Evolutionary conservation across 2,797 vertebrate genomes (phyloP).

Genomic region (Sebastolobus alascanus): DNA sequence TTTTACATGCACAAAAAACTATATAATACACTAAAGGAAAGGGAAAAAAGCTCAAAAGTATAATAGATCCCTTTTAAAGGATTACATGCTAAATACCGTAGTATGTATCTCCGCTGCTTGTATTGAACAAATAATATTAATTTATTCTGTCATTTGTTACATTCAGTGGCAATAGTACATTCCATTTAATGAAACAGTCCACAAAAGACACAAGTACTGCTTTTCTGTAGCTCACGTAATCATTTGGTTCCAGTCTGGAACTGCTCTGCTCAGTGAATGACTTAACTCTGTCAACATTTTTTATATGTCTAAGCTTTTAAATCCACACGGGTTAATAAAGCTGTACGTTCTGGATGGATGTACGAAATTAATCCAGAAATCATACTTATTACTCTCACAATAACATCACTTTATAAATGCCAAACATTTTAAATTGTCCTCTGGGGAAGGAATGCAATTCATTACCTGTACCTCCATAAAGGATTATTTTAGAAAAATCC

Average conservation of each 20-base stretch:
- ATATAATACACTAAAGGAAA: too few species aligned
- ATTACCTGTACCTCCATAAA: constrained; percentile 33
- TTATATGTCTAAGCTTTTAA: constrained; percentile 36
- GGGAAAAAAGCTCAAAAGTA: too few species aligned
- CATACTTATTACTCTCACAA: constrained; percentile 19
- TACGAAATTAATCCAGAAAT: constrained; percentile 24
- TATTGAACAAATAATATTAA: background rate
- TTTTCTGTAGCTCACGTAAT: constrained; percentile 15
- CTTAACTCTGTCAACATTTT: constrained; percentile 15
- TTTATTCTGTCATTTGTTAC: background rate
- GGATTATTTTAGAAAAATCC: constrained; percentile 34
- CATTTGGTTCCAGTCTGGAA: constrained; percentile 22
- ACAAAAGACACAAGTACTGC: background rate
- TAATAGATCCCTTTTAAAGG: background rate
- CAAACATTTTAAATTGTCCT: constrained; percentile 7
- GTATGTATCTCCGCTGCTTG: background rate
- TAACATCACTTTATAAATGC: constrained; percentile 28
- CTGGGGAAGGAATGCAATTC: constrained; percentile 23
- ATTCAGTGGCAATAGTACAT: background rate
- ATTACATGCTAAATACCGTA: background rate
- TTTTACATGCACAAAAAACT: too few species aligned
- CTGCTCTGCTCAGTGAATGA: constrained; percentile 16
- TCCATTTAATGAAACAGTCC: background rate
- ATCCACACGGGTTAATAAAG: constrained; percentile 16
- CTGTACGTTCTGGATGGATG: background rate